Evolutionary conservation across 2,113 vertebrate species (phyloP).

Genomic region (Chamaetylas fuelleborni): DNA sequence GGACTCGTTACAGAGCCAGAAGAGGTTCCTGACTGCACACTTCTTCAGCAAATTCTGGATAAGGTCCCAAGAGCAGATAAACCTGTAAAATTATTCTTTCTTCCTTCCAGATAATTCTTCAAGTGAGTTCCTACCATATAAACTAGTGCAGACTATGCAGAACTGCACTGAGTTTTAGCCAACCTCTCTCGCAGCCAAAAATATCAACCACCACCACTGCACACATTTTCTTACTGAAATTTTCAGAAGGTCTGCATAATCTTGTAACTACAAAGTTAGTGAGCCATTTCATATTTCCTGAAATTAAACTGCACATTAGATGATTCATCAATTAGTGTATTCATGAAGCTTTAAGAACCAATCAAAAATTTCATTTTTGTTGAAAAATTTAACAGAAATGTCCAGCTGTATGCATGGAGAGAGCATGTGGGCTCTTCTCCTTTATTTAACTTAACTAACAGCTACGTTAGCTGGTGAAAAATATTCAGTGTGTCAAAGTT

Average conservation of each 20-base stretch:
- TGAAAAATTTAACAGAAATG: constrained; percentile 59
- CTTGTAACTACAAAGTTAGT: constrained; percentile 32
- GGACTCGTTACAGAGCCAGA: background rate
- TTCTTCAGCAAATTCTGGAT: background rate
- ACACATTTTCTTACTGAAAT: constrained; percentile 53
- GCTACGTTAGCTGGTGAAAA: constrained; percentile 60
- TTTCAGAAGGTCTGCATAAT: constrained; percentile 65
- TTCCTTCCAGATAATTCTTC: constrained; percentile 40
- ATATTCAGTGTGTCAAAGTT: constrained; percentile 66
- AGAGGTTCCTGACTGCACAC: background rate
- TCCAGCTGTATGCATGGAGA: constrained; percentile 55
- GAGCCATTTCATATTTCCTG: constrained; percentile 61
- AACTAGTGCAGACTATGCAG: constrained; percentile 30
- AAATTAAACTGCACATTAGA: constrained; percentile 60
- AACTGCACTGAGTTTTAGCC: constrained; percentile 39
- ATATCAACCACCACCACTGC: constrained; percentile 61
- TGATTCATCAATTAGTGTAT: constrained; percentile 67
- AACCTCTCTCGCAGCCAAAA: constrained; percentile 57
- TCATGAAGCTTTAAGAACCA: constrained; percentile 62
- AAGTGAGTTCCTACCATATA: constrained; percentile 1
- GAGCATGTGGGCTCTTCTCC: constrained; percentile 57
- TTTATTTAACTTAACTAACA: constrained; percentile 60
- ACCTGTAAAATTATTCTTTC: background rate
- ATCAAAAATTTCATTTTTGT: constrained; percentile 52
- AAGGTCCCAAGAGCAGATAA: background rate